Evolutionary conservation across 1,140 invertebrate genomes (phyloP).

Genomic region (Delia radicum): DNA sequence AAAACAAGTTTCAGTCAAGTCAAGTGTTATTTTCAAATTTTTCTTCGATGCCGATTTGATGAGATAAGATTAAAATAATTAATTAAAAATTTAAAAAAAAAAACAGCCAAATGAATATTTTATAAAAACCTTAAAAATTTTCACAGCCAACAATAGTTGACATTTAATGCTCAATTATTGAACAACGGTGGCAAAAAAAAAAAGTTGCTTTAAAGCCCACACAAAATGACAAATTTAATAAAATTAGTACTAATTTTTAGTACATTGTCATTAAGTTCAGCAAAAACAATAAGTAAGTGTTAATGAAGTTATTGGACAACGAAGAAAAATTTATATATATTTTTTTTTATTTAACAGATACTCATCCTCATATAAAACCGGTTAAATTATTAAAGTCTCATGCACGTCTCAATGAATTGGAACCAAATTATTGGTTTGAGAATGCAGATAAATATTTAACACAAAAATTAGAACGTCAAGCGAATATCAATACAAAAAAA

Average conservation of each 20-base stretch:
- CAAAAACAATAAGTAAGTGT: neutral
- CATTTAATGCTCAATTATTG: neutral
- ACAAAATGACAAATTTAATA: neutral
- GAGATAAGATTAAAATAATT: neutral
- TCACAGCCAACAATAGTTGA: neutral
- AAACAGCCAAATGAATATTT: neutral
- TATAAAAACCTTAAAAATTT: neutral
- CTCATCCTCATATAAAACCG: neutral
- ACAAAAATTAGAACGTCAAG: constrained; percentile 29
- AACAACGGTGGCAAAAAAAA: neutral
- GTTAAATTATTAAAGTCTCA: neutral
- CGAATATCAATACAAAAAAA: constrained; percentile 37
- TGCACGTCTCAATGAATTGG: constrained; percentile 8
- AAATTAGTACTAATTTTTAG: neutral
- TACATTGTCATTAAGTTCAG: neutral
- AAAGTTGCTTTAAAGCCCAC: neutral
- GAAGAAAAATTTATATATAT: neutral
- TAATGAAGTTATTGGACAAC: neutral
- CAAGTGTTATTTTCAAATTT: neutral
- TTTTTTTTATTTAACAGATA: neutral
- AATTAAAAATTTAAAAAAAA: neutral
- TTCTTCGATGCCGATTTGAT: neutral
- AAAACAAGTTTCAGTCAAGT: neutral
- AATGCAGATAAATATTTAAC: constrained; percentile 29
- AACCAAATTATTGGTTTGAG: constrained; percentile 31